phyloP scores from a whole-genome alignment of 2,113 vertebrate genomes.

The Ictalurus furcatus region DNA sequence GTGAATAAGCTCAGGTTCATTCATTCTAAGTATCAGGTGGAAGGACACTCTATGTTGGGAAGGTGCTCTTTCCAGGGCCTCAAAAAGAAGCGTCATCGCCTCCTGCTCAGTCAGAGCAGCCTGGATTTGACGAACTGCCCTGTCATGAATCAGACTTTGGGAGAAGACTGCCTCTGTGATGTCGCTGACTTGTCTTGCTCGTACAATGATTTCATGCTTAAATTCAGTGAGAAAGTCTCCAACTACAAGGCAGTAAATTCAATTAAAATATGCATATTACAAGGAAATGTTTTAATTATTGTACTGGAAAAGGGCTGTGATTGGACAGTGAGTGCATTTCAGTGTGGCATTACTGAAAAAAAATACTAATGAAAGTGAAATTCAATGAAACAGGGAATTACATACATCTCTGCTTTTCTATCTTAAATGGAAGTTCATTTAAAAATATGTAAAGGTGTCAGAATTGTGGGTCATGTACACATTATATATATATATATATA shows the following conservation, averaged over 20 bases:
- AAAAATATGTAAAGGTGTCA: neutral
- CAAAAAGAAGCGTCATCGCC: conserved; percentile 57
- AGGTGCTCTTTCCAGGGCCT: conserved; percentile 50
- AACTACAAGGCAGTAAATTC: conserved; percentile 43
- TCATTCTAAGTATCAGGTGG: conserved; percentile 55
- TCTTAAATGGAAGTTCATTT: neutral
- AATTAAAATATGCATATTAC: neutral
- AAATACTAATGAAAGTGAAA: neutral
- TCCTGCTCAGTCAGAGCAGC: conserved; percentile 47
- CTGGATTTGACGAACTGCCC: conserved; percentile 18
- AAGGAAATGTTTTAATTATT: neutral
- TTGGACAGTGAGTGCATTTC: neutral
- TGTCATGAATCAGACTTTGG: conserved; percentile 54
- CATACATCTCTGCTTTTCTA: neutral
- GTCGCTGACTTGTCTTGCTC: conserved; percentile 37
- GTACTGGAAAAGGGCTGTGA: neutral
- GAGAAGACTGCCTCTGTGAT: conserved; percentile 54
- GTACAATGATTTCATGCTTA: conserved; percentile 56
- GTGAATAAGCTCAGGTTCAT: conserved; percentile 54
- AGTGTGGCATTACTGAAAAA: neutral
- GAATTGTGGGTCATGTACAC: too few relatives aligned
- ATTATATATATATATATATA: too few relatives aligned
- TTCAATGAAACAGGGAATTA: neutral
- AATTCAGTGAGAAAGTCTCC: conserved; percentile 57
- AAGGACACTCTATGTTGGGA: conserved; percentile 51